Conservation (phyloP, 2,113 vertebrate species). For the Gambusia affinis region DNA sequence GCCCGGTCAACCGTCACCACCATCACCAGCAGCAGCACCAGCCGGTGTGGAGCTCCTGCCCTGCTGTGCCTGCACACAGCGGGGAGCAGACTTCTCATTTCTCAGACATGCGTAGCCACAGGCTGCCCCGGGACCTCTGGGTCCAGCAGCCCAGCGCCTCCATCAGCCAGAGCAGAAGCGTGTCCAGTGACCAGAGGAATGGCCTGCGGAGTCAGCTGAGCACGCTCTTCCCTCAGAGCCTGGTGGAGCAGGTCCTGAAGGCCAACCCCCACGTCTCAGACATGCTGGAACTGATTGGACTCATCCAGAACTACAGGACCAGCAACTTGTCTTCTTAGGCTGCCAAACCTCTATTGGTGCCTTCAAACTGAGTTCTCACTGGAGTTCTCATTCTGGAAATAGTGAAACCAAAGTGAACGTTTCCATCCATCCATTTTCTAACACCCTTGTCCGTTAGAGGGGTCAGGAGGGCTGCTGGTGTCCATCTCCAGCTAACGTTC, state of each 20-base stretch:
- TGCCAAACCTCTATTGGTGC: background rate
- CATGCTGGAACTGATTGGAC: conserved; percentile 53
- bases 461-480: no score
- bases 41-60: conserved; percentile 52
- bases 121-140: conserved; percentile 27
- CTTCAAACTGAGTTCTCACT: conserved; percentile 13
- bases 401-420: conserved; percentile 4
- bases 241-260: conserved; percentile 69
- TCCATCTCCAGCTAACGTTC: no score
- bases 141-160: background rate
- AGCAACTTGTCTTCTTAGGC: conserved; percentile 23
- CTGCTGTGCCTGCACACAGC: conserved; percentile 24
- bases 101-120: conserved; percentile 32
- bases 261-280: conserved; percentile 67
- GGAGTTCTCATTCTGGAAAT: conserved; percentile 28
- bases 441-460: no score
- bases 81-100: background rate
- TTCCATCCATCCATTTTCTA: background rate
- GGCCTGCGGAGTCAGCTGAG: conserved; percentile 69
- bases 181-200: conserved; percentile 40
- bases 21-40: background rate
- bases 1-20: background rate
- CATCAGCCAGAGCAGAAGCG: background rate
- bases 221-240: conserved; percentile 70
- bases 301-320: conserved; percentile 68